Evolutionary conservation across 2,797 vertebrate genomes (phyloP).

Genomic region (Erethizon dorsatum): DNA sequence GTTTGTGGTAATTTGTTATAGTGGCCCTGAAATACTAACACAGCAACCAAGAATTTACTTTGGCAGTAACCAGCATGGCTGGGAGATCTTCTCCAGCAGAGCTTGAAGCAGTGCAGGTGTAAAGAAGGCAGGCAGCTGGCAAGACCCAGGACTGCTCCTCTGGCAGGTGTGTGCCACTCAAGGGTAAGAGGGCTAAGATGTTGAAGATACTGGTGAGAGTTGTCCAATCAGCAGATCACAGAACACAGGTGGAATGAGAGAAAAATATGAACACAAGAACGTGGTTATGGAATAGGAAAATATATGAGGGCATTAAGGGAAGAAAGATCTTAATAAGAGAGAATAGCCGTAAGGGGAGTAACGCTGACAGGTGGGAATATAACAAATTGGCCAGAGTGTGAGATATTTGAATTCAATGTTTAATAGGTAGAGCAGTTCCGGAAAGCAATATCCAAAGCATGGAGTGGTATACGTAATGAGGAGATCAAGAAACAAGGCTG

Average conservation of each 20-base stretch:
- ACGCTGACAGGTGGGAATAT: background rate
- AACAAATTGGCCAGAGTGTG: background rate
- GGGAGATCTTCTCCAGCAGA: constrained; percentile 19
- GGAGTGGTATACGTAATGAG: background rate
- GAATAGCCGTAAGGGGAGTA: background rate
- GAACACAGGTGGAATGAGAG: background rate
- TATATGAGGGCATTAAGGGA: background rate
- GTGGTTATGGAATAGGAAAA: background rate
- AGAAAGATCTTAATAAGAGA: background rate
- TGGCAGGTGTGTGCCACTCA: too few relatives aligned
- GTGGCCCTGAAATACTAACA: background rate
- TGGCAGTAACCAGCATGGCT: constrained; percentile 10
- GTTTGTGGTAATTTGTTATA: background rate
- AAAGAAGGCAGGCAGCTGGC: background rate
- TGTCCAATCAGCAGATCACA: background rate
- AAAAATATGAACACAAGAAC: background rate
- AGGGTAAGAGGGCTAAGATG: background rate
- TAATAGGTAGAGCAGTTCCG: background rate
- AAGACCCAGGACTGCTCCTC: background rate
- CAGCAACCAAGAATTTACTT: constrained; percentile 21
- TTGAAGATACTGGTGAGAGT: background rate
- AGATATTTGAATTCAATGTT: background rate
- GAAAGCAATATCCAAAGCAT: background rate
- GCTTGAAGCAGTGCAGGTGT: background rate
- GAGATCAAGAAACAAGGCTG: background rate